Conservation (phyloP, 2,888 invertebrate genomes). For the Neoaliturus tenellus region DNA sequence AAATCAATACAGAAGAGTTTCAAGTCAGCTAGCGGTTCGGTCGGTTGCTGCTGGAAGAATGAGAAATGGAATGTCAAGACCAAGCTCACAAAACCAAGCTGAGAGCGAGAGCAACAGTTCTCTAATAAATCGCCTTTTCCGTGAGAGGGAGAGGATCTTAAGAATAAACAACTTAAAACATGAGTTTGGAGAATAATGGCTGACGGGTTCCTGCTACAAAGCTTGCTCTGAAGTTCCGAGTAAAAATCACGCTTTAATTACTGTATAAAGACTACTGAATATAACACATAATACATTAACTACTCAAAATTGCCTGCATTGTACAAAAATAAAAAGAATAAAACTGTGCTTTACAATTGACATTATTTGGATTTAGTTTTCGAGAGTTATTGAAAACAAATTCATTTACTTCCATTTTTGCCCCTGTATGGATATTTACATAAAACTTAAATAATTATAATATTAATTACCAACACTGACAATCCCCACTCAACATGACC, state of each 20-base stretch:
- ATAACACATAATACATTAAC: no score
- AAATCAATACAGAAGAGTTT: not conserved
- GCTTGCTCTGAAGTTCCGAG: not conserved
- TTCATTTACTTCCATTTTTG: no score
- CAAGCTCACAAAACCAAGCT: not conserved
- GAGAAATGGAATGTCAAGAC: slow-evolving; percentile 5
- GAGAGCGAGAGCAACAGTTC: slow-evolving; percentile 14
- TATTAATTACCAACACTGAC: no score
- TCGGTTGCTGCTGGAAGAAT: not conserved
- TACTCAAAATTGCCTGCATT: not conserved
- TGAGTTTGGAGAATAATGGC: not conserved
- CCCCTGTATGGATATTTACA: no score
- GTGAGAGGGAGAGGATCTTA: not conserved
- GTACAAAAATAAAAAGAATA: not conserved
- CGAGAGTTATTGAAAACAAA: no score
- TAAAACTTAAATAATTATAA: no score
- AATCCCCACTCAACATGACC: no score
- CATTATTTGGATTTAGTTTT: no score
- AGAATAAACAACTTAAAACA: slow-evolving; percentile 8
- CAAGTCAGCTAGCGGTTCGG: not conserved
- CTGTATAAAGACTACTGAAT: not conserved
- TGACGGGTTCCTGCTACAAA: not conserved
- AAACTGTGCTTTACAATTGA: no score
- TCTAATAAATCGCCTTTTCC: slow-evolving; percentile 24
- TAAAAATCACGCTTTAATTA: not conserved